Base-by-base conservation (phyloP, 2,113 vertebrate genomes). In the Neogobius melanostomus region DNA sequence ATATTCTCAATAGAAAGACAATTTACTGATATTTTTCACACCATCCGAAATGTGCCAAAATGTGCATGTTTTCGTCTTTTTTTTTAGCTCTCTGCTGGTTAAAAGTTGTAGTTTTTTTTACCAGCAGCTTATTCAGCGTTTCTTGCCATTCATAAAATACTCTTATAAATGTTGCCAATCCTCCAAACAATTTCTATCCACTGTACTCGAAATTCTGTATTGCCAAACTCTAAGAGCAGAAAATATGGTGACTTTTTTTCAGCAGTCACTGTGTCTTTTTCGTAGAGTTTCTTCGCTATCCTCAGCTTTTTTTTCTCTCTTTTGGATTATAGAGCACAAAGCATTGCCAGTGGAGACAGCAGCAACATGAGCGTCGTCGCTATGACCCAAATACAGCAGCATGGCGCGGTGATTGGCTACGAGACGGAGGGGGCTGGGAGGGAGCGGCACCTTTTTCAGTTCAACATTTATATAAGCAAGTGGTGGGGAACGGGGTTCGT, bases 341-440 rank as follows among this genome's bases (percentile, higher is more conserved):
- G 68, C 81, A 81, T 87, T 86, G 91, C 83, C 87, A 90, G 83
- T 84, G 74, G 77, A 86, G 83, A 85, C 83, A 87, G 85, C 80
- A 80, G 87, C 87, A 89, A 88, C 89, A 88, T 73, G 70, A 88
- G 87, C 77, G 72, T 85, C 76, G 74, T 86, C 76, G 85, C 89
- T 56, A 73, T 93, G 91, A n/a, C 93, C 92, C 89, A 93, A 91
- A 93, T 93, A 92, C 87, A 83, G 86, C 79, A 69, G 68, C 47
- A 72, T 69, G 52, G 73, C 21, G 59, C 52, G 63, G 70, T 80
- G 84, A 92, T 92, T 93, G 91, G 92, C 82, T 87, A 63, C 75
- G 75, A 78, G 84, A 84, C 61, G 85, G 72, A 81, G 65, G 74
- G 71, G 63, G 69, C 43, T 36, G 59, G 47, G 68, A 70, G 45